Percentiles rank a stretch among this genome's conserved stretches.
These are phyloP conservation scores for Ellobius talpinus DNA, from an alignment of 2,113 vertebrate species.

Conservation along the genomic window DNA sequence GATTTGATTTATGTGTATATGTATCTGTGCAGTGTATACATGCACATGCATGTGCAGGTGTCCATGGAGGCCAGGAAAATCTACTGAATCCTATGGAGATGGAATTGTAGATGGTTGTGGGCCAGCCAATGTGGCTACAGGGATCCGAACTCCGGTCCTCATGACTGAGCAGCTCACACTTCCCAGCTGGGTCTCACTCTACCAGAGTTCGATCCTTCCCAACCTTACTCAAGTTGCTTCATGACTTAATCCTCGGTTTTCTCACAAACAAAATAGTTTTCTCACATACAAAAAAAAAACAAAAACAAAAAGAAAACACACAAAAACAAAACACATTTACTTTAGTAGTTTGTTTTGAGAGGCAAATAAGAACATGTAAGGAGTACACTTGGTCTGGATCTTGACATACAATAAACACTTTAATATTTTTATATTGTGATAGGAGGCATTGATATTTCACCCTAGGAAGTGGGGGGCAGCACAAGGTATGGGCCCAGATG, in stretches of 20 bases:
- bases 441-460: neutral
- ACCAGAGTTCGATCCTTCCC: neutral
- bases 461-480: neutral
- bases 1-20: neutral
- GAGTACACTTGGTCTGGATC: neutral
- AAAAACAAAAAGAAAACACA: neutral
- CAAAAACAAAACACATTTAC: neutral
- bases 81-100: neutral
- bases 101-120: neutral
- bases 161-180: neutral
- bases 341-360: neutral
- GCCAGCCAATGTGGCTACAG: too few species aligned
- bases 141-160: too few species aligned
- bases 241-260: neutral
- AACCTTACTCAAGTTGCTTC: neutral
- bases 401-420: neutral
- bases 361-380: neutral
- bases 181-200: neutral
- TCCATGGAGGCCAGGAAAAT: neutral
- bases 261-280: neutral
- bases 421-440: neutral
- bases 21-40: too few species aligned
- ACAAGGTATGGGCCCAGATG: neutral
- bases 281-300: neutral
- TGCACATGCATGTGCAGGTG: neutral